These are phyloP conservation scores for Philonicus albiceps DNA, from an alignment of 2,888 invertebrate genomes.

Conservation along the genomic window DNA sequence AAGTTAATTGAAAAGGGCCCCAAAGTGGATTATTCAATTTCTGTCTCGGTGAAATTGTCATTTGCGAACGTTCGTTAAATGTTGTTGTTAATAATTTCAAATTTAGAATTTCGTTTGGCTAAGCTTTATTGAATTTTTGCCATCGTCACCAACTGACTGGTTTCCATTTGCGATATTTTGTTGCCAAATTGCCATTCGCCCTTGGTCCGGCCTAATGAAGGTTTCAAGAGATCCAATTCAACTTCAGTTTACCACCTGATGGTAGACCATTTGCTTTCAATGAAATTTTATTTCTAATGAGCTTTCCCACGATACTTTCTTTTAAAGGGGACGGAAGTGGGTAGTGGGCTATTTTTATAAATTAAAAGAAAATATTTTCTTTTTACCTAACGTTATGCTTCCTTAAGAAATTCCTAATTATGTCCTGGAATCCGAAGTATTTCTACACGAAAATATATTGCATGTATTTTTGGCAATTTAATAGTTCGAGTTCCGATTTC, in stretches of 20 bases:
- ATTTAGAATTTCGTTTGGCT: background rate
- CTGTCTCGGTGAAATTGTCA: background rate
- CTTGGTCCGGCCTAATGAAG: background rate
- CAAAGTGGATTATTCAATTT: slow-evolving; percentile 24
- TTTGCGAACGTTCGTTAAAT: background rate
- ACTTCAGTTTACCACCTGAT: background rate
- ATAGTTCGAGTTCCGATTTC: background rate
- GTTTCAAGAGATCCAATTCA: background rate
- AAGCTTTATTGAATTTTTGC: background rate
- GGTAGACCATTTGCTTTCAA: background rate
- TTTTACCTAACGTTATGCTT: background rate
- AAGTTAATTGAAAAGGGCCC: slow-evolving; percentile 21
- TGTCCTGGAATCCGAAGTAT: background rate
- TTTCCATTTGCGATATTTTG: background rate
- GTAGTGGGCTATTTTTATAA: background rate
- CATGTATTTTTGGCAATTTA: background rate
- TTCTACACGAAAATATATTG: background rate
- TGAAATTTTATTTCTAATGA: background rate
- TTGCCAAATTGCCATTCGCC: background rate
- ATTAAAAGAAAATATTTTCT: background rate
- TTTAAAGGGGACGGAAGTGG: background rate
- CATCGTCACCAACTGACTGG: background rate
- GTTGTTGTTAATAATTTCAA: slow-evolving; percentile 2
- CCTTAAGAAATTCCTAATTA: background rate
- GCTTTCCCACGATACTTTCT: background rate